Evolutionary conservation across 2,113 vertebrate genomes (phyloP).

Genomic region (Tricholaema leucomelas): DNA sequence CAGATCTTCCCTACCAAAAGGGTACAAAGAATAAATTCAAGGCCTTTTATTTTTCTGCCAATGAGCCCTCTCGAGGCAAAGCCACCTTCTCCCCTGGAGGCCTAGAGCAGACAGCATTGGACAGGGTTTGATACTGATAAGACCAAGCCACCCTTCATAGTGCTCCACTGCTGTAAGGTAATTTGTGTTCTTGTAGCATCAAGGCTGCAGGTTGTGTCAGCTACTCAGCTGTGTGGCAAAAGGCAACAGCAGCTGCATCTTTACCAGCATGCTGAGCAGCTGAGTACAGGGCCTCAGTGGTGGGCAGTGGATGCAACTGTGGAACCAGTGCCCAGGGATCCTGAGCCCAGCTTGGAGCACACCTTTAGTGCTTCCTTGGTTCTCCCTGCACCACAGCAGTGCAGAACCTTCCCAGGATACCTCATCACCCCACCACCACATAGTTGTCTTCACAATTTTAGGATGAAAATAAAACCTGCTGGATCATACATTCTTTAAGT

Average conservation of each 20-base stretch:
- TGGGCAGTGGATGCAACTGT: fast-evolving
- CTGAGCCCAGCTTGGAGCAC: fast-evolving
- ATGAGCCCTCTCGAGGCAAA: not conserved
- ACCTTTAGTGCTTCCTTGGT: fast-evolving
- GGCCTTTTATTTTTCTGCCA: not conserved
- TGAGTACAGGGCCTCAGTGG: fast-evolving
- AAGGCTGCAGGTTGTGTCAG: not conserved
- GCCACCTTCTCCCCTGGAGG: not conserved
- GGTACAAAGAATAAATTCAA: not conserved
- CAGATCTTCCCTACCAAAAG: not conserved
- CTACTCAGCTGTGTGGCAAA: not conserved
- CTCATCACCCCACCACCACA: not conserved
- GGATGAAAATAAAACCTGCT: not conserved
- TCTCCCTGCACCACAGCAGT: fast-evolving
- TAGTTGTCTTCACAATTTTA: fast-evolving
- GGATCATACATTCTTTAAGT: not conserved
- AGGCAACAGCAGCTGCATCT: not conserved
- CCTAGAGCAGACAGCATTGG: not conserved
- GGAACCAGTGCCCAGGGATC: not conserved
- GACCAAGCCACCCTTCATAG: not conserved
- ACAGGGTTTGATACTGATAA: not conserved
- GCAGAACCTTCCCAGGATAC: not conserved
- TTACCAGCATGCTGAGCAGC: fast-evolving
- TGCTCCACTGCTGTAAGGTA: not conserved
- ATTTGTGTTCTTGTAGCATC: not conserved